Evolutionary conservation across 2,888 invertebrate genomes (phyloP), one percentile per base, ranked within the genome.

Genomic region (Terebella lapidaria): DNA sequence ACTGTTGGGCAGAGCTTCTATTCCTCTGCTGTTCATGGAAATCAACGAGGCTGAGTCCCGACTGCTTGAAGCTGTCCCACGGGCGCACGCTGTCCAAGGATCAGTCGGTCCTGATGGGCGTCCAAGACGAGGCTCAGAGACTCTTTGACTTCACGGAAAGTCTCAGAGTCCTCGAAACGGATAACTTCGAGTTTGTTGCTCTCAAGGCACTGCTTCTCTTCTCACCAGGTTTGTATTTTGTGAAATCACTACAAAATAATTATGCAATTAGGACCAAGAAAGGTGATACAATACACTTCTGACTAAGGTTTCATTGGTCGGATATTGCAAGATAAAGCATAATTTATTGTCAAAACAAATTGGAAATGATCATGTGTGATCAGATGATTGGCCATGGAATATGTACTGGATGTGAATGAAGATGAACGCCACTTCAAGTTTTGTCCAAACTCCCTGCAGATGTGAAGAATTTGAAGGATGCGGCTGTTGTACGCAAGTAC

Each of bases 111-210:
- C 68, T 70, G 20, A 83, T 85, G 71, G 88, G 89, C 65, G 84
- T 91, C 74, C 91, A 70, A n/a, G 77, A 92, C 57, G 93, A 94
- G 78, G 93, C 95, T 75, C 92, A 92, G 80, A 85, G 94, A 64
- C 93, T 96, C 92, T 85, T 96, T 70, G 91, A 92, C 78, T 90
- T 96, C 81, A 93, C 94, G 0, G 92, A 94, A 77, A 93, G 94
- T 81, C 83, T 96, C 74, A 84, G 94, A 71, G 84, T 94, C 69
- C 84, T 96, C 67, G 86, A 91, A 71, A 91, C 96, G 42, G 95
- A 96, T 83, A 87, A 92, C 74, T 94, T 94, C 81, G 96, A 96
- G 83, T 96, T 94, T 81, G 94, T 94, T 70, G 94, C 94, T 69
- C 88, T 96, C 86, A 96, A 96, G 84, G 93, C 93, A 69, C 91